A percentile compares a stretch with the other conserved stretches of the same genome.
Conservation (phyloP, 2,888 invertebrate genomes). For the Agapetus fuscipes region DNA sequence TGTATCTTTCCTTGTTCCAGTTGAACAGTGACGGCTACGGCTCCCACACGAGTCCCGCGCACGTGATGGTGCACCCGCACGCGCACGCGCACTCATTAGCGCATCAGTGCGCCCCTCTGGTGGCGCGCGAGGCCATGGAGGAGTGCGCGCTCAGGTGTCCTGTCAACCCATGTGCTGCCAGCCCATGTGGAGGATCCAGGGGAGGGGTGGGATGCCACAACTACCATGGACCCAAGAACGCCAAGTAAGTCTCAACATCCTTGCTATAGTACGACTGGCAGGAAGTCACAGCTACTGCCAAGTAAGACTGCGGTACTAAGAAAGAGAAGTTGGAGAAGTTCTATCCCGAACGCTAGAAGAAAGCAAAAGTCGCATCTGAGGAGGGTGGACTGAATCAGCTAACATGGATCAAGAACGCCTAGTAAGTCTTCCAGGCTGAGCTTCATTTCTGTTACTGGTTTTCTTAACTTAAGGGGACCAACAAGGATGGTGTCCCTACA, state of each 20-base stretch:
- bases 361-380: too few relatives aligned
- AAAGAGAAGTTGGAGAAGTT: too few relatives aligned
- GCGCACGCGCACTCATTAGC: constrained; percentile 19
- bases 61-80: constrained; percentile 42
- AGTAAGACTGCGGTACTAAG: too few relatives aligned
- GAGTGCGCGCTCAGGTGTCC: constrained; percentile 26
- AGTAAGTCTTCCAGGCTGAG: too few relatives aligned
- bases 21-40: constrained; percentile 82
- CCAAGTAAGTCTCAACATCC: constrained; percentile 63
- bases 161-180: constrained; percentile 32
- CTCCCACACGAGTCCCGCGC: constrained; percentile 74
- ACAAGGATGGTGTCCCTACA: too few relatives aligned
- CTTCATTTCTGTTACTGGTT: too few relatives aligned
- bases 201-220: constrained; percentile 41
- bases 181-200: constrained; percentile 28
- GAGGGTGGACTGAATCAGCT: too few relatives aligned
- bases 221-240: constrained; percentile 69
- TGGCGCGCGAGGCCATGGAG: constrained; percentile 48
- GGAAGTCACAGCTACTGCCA: too few relatives aligned
- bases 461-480: too few relatives aligned
- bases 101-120: constrained; percentile 56
- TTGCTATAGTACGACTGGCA: too few relatives aligned
- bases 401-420: too few relatives aligned
- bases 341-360: too few relatives aligned
- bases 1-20: constrained; percentile 45